Conservation (phyloP, 2,113 vertebrate species). For the Myiagra hebetior region DNA sequence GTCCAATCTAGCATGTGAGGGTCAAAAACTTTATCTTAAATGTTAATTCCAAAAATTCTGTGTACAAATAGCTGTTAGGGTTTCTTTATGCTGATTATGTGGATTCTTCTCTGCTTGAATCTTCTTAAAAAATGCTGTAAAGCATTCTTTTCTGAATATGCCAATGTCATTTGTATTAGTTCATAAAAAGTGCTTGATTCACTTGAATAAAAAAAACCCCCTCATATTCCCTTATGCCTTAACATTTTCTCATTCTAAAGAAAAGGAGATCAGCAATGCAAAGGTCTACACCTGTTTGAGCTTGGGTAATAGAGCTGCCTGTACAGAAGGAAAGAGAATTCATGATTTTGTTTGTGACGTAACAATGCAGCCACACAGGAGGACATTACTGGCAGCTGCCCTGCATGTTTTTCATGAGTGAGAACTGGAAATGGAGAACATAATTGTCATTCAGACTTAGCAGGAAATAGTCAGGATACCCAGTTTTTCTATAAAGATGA, state of each 20-base stretch:
- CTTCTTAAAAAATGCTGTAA: not conserved
- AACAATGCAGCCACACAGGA: not conserved
- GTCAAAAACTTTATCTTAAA: not conserved
- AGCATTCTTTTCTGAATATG: not conserved
- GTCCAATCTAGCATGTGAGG: not conserved
- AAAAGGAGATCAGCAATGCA: not conserved
- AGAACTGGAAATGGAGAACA: not conserved
- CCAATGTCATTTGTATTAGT: fast-evolving
- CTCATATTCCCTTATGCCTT: not conserved
- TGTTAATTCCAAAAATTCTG: not conserved
- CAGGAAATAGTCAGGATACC: not conserved
- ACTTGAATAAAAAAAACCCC: not conserved
- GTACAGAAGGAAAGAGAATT: not conserved
- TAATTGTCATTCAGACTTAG: not conserved
- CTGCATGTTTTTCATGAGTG: not conserved
- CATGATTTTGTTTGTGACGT: fast-evolving
- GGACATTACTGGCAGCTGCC: not conserved
- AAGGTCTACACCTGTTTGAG: not conserved
- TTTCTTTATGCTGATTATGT: not conserved
- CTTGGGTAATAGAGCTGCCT: fast-evolving
- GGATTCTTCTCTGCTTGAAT: not conserved
- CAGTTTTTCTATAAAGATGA: not conserved
- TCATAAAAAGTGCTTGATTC: not conserved
- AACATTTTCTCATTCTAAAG: not conserved
- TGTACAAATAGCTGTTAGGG: not conserved